Evolutionary conservation across 53 echinoderm and acorn worm genomes (phyloP).

Genomic region (Patiria pectinifera): DNA sequence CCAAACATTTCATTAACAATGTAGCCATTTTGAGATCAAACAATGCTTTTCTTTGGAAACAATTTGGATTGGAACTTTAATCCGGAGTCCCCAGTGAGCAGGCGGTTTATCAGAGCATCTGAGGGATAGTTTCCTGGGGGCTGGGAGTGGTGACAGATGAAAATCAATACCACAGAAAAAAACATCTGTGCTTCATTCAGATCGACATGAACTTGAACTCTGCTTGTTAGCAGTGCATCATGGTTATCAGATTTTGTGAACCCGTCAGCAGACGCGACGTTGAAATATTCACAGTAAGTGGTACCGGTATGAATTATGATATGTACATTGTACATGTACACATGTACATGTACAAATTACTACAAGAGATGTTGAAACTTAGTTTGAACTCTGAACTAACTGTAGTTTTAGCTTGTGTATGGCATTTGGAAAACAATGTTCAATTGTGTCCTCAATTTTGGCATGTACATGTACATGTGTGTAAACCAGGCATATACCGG

Average conservation of each 20-base stretch:
- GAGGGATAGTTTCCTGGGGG: slow-evolving; percentile 22
- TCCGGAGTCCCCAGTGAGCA: neutral
- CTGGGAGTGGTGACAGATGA: slow-evolving; percentile 10
- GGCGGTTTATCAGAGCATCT: neutral
- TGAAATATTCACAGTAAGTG: too few relatives aligned
- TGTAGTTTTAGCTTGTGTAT: too few relatives aligned
- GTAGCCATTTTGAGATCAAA: neutral
- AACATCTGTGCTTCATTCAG: neutral
- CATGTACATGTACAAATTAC: too few relatives aligned
- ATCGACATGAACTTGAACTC: neutral
- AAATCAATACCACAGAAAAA: neutral
- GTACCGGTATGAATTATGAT: too few relatives aligned
- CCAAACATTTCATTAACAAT: neutral
- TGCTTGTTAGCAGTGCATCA: neutral
- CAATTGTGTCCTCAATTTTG: too few relatives aligned
- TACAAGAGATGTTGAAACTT: too few relatives aligned
- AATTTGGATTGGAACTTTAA: neutral
- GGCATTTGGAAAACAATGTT: too few relatives aligned
- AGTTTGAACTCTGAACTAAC: too few relatives aligned
- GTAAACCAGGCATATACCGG: too few relatives aligned
- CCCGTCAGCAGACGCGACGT: neutral
- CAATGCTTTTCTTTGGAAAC: neutral
- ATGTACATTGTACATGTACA: too few relatives aligned
- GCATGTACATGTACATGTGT: too few relatives aligned
- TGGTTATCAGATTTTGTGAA: neutral